Evolutionary conservation across 2,888 invertebrate species (phyloP), one percentile per base, ranked within the genome.

Genomic region (Protodeltote pygarga): DNA sequence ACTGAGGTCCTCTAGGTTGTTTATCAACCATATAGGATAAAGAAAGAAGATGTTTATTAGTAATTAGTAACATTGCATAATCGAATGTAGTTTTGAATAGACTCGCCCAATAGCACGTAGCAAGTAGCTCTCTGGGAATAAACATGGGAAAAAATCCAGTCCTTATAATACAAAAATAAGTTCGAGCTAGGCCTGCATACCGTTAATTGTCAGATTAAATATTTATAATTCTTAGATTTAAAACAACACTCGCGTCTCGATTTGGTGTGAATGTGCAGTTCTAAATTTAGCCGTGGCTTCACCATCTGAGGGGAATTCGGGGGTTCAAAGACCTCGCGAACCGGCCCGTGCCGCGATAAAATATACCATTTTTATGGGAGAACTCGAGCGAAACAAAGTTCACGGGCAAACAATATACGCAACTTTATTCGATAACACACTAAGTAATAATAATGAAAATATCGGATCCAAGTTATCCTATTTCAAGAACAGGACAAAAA

Each of bases 291-390:
- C 65, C 65, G 52, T 68, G 70, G 72, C 74, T 72, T 73, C 50
- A 77, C 77, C 80, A 79, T 78, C 72, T 75, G 81, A 77, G 85
- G 88, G 86, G 85, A 87, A 87, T 89, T 89, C 77, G 74, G 89
- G 74, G 80, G 91, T 85, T 89, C 89, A 89, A 88, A 81, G 87
- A 87, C 89, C 91, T 82, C 81, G 83, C 86, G 75, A 84, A 85
- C 87, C 86, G 85, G 85, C 86, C 67, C 71, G 69, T 64, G 72
- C 75, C 70, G 64, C 74, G 71, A 74, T 77, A 75, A 75, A 70
- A 69, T 72, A 75, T 72, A 71, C 72, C 68, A 65, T 66, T 71
- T 77, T 78, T 73, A 74, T 73, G 73, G 77, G 73, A 75, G 71
- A 73, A 63, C 58, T 58, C 69, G 63, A 69, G 61, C 62, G 69